phyloP scores from a whole-genome alignment of 2,113 vertebrate species.

The Martes martes region DNA sequence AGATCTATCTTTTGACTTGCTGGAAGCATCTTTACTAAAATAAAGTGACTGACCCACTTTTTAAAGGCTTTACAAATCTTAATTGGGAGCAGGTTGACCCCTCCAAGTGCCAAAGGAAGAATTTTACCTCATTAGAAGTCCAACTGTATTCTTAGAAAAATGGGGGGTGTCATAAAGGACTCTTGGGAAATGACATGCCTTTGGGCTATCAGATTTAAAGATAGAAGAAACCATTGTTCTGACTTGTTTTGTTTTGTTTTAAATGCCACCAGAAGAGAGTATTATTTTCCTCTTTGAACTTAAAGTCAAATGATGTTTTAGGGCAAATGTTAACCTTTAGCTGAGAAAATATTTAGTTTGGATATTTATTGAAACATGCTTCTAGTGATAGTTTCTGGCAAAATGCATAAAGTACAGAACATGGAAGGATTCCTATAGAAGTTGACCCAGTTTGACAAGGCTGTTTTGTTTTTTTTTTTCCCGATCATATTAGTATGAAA shows the following conservation, averaged over 20 bases:
- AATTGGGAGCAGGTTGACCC: slow-evolving; percentile 10
- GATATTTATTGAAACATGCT: not conserved
- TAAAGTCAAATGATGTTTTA: slow-evolving; percentile 48
- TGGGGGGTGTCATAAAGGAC: not conserved
- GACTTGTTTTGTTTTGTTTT: not conserved
- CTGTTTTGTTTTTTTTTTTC: not conserved
- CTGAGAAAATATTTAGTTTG: slow-evolving; percentile 48
- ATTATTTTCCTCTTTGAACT: slow-evolving; percentile 30
- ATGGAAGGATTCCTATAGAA: not conserved
- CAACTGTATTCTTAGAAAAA: slow-evolving; percentile 38
- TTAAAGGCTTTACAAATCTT: slow-evolving; percentile 35
- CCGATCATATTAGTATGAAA: not conserved
- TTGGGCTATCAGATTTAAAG: not conserved
- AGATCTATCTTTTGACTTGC: slow-evolving; percentile 25
- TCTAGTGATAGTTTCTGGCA: slow-evolving; percentile 10
- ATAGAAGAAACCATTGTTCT: not conserved
- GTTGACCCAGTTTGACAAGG: not conserved
- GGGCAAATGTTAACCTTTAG: slow-evolving; percentile 54
- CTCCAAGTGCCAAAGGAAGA: not conserved
- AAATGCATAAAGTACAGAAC: not conserved
- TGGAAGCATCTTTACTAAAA: slow-evolving; percentile 27
- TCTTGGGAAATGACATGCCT: not conserved
- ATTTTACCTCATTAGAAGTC: slow-evolving; percentile 42
- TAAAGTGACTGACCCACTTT: slow-evolving; percentile 34
- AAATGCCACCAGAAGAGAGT: not conserved